phyloP scores from a whole-genome alignment of 2,888 invertebrate species.

The Pseudococcus longispinus region DNA sequence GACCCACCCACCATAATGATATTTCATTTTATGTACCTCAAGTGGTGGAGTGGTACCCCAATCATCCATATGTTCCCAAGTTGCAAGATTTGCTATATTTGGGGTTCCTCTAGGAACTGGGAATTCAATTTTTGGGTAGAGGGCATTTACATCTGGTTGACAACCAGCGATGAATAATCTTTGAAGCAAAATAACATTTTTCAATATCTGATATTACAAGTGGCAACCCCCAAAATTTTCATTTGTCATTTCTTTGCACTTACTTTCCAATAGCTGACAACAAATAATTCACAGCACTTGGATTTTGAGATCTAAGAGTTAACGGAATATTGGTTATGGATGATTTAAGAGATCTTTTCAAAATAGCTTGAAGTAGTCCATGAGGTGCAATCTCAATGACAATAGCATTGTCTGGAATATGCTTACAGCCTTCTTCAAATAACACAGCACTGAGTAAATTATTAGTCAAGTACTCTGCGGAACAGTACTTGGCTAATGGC shows the following conservation, averaged over 20 bases:
- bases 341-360: constrained; percentile 67
- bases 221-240: too few species aligned
- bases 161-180: constrained; percentile 78
- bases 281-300: constrained; percentile 67
- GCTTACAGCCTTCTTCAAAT: constrained; percentile 80
- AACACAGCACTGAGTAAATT: constrained; percentile 71
- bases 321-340: constrained; percentile 74
- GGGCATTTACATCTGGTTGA: constrained; percentile 74
- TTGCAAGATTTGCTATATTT: constrained; percentile 79
- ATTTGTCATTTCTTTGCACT: constrained; percentile 59
- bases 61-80: constrained; percentile 84
- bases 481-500: constrained; percentile 67
- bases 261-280: constrained; percentile 73
- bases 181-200: constrained; percentile 43
- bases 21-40: neutral
- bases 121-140: constrained; percentile 78
- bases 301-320: constrained; percentile 69
- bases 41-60: constrained; percentile 74
- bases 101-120: constrained; percentile 88
- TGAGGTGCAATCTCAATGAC: constrained; percentile 90
- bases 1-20: too few species aligned
- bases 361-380: constrained; percentile 83
- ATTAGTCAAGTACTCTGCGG: constrained; percentile 73
- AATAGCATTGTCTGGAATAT: constrained; percentile 82
- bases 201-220: too few species aligned